Base-by-base conservation (phyloP, 2,888 invertebrate genomes). In the Aleiodes testaceus region DNA sequence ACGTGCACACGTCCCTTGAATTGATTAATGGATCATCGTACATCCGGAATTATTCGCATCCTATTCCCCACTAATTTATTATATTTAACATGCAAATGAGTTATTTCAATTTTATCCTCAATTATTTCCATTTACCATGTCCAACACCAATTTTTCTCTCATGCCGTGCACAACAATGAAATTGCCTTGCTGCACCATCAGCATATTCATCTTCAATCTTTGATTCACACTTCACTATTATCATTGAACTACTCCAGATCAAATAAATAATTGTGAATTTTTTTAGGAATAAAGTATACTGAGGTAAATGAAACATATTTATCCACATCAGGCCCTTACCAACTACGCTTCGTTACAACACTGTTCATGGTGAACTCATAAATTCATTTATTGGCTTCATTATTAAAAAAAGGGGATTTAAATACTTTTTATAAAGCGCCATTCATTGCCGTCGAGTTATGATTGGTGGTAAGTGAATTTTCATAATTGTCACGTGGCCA, bases 131-230 rank as follows among this genome's bases (percentile, higher is more conserved):
- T 84, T 85, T 75, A 82, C 87, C 87, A 72, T 84, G 81, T 66
- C 87, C 87, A 45, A 86, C 82, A 69, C 82, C 82, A 50, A 85
- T 79, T 75, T 82, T 82, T 77, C 81, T 85, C 72, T 83, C 82
- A 55, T 87, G 84, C 70, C 83, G 83, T 6, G 85, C 84, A 64
- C 87, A 87, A 75, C 87, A 87, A 44, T 77, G 74, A 70, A 77
- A 79, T 50, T 80, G 79, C 30, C 75, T 74, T 20, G 66, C 61
- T 12, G 74, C 73, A 30, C 77, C 73, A 45, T 68, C 71, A 7
- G 55, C 65, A 47, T 70, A 73, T 55, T 66, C 72, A 49, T 72
- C 68, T 26, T 68, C 73, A 26, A 49, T 73, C 11, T 69, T 70
- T 11, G 44, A 45, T 6, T 73, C 69, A 18, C 66, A 50, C 11